Conservation (phyloP, 2,113 vertebrate species). For the Takifugu flavidus region DNA sequence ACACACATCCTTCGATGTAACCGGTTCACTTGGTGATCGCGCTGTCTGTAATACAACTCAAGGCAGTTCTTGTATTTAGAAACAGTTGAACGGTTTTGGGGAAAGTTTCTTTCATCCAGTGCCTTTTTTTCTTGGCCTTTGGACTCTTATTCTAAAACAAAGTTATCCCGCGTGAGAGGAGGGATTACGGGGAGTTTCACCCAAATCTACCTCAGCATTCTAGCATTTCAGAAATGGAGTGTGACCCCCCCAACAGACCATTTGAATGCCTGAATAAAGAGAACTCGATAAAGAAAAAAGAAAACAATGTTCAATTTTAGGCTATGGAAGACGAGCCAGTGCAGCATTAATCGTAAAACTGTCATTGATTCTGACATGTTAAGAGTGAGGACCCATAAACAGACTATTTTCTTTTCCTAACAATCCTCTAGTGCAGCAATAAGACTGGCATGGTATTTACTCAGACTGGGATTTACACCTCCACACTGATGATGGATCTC, state of each 20-base stretch:
- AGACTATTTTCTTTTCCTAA: slow-evolving; percentile 19
- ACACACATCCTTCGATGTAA: slow-evolving; percentile 76
- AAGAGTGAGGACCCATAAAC: slow-evolving; percentile 18
- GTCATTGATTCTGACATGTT: slow-evolving; percentile 23
- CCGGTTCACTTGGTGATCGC: slow-evolving; percentile 74
- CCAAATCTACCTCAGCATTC: slow-evolving; percentile 37
- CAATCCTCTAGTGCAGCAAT: slow-evolving; percentile 5
- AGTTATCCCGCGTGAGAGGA: slow-evolving; percentile 27
- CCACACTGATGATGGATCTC: slow-evolving; percentile 7
- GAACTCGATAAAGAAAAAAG: slow-evolving; percentile 5
- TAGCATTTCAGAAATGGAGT: slow-evolving; percentile 47
- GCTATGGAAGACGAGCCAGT: slow-evolving; percentile 8
- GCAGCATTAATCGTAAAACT: slow-evolving; percentile 11
- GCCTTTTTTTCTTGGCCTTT: slow-evolving; percentile 12
- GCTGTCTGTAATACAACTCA: slow-evolving; percentile 76
- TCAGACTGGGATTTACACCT: background rate
- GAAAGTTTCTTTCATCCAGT: slow-evolving; percentile 43
- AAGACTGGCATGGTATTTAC: slow-evolving; percentile 5
- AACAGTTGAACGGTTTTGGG: slow-evolving; percentile 63
- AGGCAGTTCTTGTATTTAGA: slow-evolving; percentile 78
- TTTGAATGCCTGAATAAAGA: slow-evolving; percentile 20
- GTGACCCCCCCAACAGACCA: slow-evolving; percentile 30
- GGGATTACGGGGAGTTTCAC: slow-evolving; percentile 42
- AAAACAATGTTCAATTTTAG: slow-evolving; percentile 14
- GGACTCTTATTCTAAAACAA: slow-evolving; percentile 57